A percentile compares a stretch with the other conserved stretches of the same genome.
Evolutionary conservation across 2,888 invertebrate species (phyloP).

Genomic region (Andrena camellia): DNA sequence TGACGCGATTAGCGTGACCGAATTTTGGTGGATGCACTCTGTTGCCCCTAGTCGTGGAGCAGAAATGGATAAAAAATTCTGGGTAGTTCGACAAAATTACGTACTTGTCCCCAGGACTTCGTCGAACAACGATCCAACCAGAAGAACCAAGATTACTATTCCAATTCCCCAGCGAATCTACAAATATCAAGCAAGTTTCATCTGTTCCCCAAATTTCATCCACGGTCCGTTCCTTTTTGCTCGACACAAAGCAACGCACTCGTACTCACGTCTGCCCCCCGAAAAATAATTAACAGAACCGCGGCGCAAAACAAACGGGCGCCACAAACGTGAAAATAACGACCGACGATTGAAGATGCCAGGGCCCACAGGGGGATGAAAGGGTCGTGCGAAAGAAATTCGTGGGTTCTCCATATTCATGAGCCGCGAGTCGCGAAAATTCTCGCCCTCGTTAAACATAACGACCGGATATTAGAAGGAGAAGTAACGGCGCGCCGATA

Average conservation of each 20-base stretch:
- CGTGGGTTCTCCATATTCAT: constrained; percentile 57
- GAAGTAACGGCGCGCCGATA: constrained; percentile 27
- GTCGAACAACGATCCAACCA: no score
- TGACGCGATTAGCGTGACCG: no score
- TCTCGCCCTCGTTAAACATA: constrained; percentile 55
- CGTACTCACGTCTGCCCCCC: not conserved
- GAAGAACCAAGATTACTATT: no score
- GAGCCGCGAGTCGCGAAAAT: constrained; percentile 36
- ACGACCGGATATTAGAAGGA: constrained; percentile 46
- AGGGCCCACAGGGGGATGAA: not conserved
- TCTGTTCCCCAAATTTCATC: not conserved
- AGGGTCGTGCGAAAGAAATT: constrained; percentile 12
- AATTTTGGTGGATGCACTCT: no score
- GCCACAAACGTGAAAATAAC: constrained; percentile 37
- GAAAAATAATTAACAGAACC: constrained; percentile 34
- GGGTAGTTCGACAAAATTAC: no score
- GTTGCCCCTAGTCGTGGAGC: no score
- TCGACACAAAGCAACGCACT: not conserved
- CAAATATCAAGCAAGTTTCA: no score
- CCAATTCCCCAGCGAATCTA: no score
- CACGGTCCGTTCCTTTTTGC: not conserved
- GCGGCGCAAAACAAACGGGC: not conserved
- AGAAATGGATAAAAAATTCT: no score
- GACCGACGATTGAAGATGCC: constrained; percentile 17
- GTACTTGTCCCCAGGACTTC: no score